A percentile compares a stretch with the other conserved stretches of the same genome.
Evolutionary conservation across 2,113 vertebrate genomes (phyloP).

Genomic region (Ageneiosus marmoratus): DNA sequence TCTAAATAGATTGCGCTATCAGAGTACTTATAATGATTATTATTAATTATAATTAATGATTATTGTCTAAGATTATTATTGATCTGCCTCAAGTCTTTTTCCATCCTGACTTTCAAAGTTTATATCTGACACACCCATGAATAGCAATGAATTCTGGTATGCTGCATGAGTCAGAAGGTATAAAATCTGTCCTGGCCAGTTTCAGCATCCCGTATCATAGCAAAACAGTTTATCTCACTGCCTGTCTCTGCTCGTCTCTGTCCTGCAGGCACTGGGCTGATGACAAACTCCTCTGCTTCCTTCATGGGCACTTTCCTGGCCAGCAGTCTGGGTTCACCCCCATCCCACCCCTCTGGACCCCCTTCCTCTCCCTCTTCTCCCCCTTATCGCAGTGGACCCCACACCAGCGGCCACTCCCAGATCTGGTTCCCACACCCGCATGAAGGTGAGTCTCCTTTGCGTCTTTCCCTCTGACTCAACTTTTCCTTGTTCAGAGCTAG

Average conservation of each 20-base stretch:
- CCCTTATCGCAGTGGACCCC: slow-evolving; percentile 82
- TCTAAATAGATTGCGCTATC: neutral
- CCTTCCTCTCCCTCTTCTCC: slow-evolving; percentile 85
- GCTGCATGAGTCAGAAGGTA: neutral
- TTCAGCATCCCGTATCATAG: neutral
- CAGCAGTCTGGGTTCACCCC: slow-evolving; percentile 85
- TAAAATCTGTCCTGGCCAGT: slow-evolving; percentile 9
- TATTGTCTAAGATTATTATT: too few species aligned
- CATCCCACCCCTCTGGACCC: slow-evolving; percentile 80
- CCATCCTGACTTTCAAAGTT: neutral
- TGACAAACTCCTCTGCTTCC: slow-evolving; percentile 82
- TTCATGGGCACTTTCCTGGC: slow-evolving; percentile 97
- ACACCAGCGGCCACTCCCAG: slow-evolving; percentile 84
- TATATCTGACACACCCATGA: neutral
- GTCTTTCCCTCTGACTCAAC: slow-evolving; percentile 28
- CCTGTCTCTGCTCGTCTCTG: slow-evolving; percentile 7
- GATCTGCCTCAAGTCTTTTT: neutral
- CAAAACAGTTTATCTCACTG: slow-evolving; percentile 26
- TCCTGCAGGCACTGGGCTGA: slow-evolving; percentile 75
- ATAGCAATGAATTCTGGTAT: slow-evolving; percentile 4
- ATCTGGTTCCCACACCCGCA: slow-evolving; percentile 98
- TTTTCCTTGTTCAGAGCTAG: slow-evolving; percentile 26
- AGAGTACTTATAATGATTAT: neutral
- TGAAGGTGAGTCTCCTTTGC: slow-evolving; percentile 83
- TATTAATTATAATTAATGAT: neutral